Conservation (phyloP, 2,797 vertebrate genomes). For the Chloroceryle inda region DNA sequence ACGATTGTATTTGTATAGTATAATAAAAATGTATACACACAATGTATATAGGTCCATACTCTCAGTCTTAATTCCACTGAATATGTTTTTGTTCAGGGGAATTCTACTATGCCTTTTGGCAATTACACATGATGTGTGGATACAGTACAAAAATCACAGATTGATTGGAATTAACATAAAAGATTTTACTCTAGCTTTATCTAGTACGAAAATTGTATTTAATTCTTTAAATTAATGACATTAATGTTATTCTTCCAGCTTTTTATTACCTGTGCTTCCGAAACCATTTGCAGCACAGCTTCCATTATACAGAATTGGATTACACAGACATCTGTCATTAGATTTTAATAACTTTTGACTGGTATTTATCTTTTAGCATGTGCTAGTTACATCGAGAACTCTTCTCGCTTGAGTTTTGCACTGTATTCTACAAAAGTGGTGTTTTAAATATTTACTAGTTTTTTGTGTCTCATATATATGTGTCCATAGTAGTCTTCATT, state of each 20-base stretch:
- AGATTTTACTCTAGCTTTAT: not conserved
- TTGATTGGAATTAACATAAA: not conserved
- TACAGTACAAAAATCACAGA: not conserved
- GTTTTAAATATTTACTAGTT: not conserved
- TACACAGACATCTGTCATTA: not conserved
- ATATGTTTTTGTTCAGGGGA: not conserved
- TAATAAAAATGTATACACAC: not conserved
- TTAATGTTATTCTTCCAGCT: not conserved
- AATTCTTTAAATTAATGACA: not conserved
- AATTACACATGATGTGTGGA: not conserved
- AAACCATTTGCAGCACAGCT: not conserved
- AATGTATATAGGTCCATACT: not conserved
- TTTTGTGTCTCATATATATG: not conserved
- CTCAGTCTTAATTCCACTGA: not conserved
- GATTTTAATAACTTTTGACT: not conserved
- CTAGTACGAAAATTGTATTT: not conserved
- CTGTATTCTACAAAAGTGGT: not conserved
- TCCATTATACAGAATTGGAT: not conserved
- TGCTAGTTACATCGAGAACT: not conserved
- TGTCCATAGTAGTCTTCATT: not conserved
- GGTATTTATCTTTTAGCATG: not conserved
- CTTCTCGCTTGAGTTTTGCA: not conserved
- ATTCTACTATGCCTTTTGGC: not conserved
- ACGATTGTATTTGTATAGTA: not conserved
- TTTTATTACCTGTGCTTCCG: not conserved